Conservation (phyloP, 2,888 invertebrate genomes). For the Abscondita cerata region DNA sequence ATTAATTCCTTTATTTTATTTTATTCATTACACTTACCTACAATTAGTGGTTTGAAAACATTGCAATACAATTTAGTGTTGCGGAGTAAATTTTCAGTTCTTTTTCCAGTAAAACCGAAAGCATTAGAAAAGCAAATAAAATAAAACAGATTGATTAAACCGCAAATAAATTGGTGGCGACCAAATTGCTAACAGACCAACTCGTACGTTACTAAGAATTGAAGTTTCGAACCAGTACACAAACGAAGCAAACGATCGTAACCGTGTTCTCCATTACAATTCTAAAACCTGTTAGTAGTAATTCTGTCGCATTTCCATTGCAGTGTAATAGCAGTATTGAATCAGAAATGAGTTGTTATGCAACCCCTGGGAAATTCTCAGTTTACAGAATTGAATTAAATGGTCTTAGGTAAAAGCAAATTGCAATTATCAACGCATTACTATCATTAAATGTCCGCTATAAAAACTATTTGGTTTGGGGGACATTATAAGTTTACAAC, state of each 20-base stretch:
- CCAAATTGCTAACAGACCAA: conserved; percentile 43
- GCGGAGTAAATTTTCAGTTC: too few relatives aligned
- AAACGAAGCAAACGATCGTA: conserved; percentile 33
- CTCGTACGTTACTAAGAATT: conserved; percentile 39
- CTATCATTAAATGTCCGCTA: too few relatives aligned
- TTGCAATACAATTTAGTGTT: too few relatives aligned
- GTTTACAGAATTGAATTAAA: conserved; percentile 27
- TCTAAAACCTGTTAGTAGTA: conserved; percentile 37
- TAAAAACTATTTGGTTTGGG: too few relatives aligned
- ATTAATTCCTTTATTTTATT: too few relatives aligned
- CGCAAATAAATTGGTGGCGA: conserved; percentile 43
- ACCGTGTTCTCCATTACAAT: conserved; percentile 35
- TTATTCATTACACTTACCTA: too few relatives aligned
- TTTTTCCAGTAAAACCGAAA: conserved; percentile 37
- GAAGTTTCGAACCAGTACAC: conserved; percentile 43
- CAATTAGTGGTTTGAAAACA: too few relatives aligned
- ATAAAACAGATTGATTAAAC: conserved; percentile 41
- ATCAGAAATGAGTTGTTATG: conserved; percentile 17
- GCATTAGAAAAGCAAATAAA: conserved; percentile 37
- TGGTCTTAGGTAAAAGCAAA: conserved; percentile 8
- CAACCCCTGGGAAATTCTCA: conserved; percentile 10
- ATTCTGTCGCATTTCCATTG: conserved; percentile 38
- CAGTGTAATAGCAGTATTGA: conserved; percentile 23
- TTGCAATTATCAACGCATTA: conserved; percentile 1
- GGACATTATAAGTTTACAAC: too few relatives aligned